Percentiles rank a stretch among this genome's conserved stretches.
Conservation (phyloP, 2,113 vertebrate genomes). For the Gadus chalcogrammus region DNA sequence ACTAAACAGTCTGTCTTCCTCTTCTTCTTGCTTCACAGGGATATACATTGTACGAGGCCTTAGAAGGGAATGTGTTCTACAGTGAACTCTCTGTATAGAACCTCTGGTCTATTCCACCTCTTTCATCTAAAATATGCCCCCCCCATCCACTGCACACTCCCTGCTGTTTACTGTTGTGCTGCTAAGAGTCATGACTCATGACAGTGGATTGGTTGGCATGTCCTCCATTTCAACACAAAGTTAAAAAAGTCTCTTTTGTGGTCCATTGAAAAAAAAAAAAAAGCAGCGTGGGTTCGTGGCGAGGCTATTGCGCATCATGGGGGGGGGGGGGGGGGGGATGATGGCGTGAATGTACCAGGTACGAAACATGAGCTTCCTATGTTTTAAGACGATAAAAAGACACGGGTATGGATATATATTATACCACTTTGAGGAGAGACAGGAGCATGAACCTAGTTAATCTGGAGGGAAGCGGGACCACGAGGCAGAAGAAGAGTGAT, state of each 20-base stretch:
- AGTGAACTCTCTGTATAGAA: background rate
- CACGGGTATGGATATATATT: too few relatives aligned
- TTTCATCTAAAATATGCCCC: constrained; percentile 23
- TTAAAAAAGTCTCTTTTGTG: constrained; percentile 8
- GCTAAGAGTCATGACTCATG: constrained; percentile 55
- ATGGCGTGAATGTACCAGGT: constrained; percentile 45
- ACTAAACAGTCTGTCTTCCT: too few relatives aligned
- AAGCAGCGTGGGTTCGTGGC: constrained; percentile 52
- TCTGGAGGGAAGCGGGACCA: constrained; percentile 12
- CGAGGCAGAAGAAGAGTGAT: background rate
- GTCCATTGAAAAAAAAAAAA: constrained; percentile 36
- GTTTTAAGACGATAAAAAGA: constrained; percentile 52
- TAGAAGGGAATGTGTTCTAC: too few relatives aligned
- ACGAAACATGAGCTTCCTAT: constrained; percentile 52
- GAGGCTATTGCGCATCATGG: constrained; percentile 48
- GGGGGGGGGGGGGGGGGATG: background rate
- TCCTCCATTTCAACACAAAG: background rate
- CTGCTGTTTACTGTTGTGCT: constrained; percentile 44
- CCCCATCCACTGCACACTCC: constrained; percentile 14
- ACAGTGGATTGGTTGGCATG: constrained; percentile 23
- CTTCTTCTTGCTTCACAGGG: too few relatives aligned
- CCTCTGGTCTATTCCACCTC: constrained; percentile 19
- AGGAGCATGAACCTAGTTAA: constrained; percentile 30
- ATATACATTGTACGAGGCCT: too few relatives aligned
- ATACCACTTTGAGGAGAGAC: constrained; percentile 19